phyloP scores from a whole-genome alignment of 2,113 vertebrate genomes.

The Conger conger region DNA sequence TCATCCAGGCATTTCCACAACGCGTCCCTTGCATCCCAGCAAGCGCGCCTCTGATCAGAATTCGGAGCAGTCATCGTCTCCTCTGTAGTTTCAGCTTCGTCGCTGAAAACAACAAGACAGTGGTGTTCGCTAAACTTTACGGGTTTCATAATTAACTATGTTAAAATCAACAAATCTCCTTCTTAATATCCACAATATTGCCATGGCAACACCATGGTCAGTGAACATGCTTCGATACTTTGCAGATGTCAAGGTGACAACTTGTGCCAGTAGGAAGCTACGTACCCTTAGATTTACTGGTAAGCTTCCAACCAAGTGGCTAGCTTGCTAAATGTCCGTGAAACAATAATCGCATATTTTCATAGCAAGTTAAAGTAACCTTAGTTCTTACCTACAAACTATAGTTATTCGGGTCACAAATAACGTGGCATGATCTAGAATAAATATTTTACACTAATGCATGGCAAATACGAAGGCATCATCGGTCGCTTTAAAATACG shows the following conservation, averaged over 20 bases:
- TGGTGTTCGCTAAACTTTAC: background rate
- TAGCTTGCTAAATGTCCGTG: background rate
- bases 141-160: background rate
- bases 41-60: conserved; percentile 75
- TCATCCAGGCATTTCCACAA: conserved; percentile 88
- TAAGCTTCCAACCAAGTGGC: background rate
- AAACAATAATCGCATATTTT: background rate
- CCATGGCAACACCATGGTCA: background rate
- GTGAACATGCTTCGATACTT: background rate
- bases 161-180: background rate
- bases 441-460: no score
- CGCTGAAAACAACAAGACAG: background rate
- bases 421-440: no score
- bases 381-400: background rate
- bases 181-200: background rate
- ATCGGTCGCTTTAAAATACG: no score
- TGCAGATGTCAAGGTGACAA: background rate
- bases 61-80: conserved; percentile 82
- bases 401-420: background rate
- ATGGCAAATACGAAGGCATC: no score
- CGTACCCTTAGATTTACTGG: background rate
- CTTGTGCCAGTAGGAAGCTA: background rate
- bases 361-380: background rate
- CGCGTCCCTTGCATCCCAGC: conserved; percentile 83
- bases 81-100: background rate